These are phyloP conservation scores for Mesembrinibis cayennensis DNA, from an alignment of 2,113 vertebrate species.

Conservation along the genomic window DNA sequence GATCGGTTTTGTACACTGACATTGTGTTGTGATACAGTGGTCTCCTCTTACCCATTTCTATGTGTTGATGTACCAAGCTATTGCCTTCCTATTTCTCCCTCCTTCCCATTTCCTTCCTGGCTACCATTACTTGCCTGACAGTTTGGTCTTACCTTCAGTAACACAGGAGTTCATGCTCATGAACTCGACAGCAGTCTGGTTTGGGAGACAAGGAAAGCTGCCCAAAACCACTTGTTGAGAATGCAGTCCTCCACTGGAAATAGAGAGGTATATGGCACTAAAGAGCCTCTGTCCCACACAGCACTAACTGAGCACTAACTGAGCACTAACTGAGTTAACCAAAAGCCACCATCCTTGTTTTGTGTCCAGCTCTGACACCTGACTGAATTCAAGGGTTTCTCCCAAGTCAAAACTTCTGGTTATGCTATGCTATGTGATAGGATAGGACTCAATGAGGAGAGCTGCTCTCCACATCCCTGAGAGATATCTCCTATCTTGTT, in stretches of 20 bases:
- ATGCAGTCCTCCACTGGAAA: not conserved
- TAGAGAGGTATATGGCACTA: rapidly evolving
- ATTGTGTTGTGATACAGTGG: not conserved
- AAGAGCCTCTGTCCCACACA: not conserved
- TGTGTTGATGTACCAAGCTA: not conserved
- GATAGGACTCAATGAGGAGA: conserved; percentile 12
- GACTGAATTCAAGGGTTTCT: not conserved
- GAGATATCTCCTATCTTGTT: conserved; percentile 58
- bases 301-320: too few relatives aligned
- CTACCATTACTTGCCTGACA: not conserved
- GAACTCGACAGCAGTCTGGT: not conserved
- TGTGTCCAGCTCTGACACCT: not conserved
- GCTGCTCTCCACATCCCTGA: conserved; percentile 53
- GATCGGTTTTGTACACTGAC: not conserved
- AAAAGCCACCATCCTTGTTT: not conserved
- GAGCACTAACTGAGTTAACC: not conserved
- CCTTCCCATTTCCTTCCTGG: not conserved
- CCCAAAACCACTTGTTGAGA: not conserved
- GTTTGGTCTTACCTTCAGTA: not conserved
- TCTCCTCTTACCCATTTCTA: not conserved
- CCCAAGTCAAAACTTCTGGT: not conserved
- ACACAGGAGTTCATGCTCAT: not conserved
- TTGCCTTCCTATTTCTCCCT: not conserved
- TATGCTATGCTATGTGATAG: not conserved
- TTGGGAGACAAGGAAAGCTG: not conserved